phyloP scores from a whole-genome alignment of 2,888 invertebrate species.

The Malacosoma neustria region DNA sequence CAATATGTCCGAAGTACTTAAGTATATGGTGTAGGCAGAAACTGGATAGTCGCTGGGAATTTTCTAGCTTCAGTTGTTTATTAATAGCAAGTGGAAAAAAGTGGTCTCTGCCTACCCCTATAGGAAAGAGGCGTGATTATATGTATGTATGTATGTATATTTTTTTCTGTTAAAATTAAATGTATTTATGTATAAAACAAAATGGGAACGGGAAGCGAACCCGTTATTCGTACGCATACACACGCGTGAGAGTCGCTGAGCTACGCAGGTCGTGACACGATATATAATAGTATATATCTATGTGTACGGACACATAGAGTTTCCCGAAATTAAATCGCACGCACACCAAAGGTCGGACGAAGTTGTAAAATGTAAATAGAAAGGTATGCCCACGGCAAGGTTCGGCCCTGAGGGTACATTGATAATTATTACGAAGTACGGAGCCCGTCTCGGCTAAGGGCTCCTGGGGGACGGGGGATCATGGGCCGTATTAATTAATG shows the following conservation, averaged over 20 bases:
- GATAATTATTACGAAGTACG: constrained; percentile 67
- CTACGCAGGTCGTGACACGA: no score
- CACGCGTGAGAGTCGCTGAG: no score
- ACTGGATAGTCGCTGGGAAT: no score
- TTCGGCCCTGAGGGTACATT: constrained; percentile 56
- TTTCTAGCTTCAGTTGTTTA: not conserved
- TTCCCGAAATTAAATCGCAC: constrained; percentile 34
- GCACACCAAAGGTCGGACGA: constrained; percentile 28
- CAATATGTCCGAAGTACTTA: no score
- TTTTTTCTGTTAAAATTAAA: no score
- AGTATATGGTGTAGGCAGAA: no score
- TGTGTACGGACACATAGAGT: not conserved
- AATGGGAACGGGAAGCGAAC: no score
- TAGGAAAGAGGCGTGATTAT: no score
- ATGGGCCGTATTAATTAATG: constrained; percentile 53
- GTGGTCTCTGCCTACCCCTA: not conserved
- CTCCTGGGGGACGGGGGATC: constrained; percentile 39
- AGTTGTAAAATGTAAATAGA: constrained; percentile 53
- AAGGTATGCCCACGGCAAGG: constrained; percentile 25
- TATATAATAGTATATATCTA: no score
- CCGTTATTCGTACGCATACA: no score
- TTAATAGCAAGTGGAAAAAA: not conserved
- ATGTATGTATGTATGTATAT: not conserved
- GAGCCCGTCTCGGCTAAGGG: constrained; percentile 40
- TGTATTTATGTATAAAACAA: no score